Evolutionary conservation across 2,888 invertebrate species (phyloP), one percentile per base, ranked within the genome.

Genomic region (Pachycephus smyrnensis): DNA sequence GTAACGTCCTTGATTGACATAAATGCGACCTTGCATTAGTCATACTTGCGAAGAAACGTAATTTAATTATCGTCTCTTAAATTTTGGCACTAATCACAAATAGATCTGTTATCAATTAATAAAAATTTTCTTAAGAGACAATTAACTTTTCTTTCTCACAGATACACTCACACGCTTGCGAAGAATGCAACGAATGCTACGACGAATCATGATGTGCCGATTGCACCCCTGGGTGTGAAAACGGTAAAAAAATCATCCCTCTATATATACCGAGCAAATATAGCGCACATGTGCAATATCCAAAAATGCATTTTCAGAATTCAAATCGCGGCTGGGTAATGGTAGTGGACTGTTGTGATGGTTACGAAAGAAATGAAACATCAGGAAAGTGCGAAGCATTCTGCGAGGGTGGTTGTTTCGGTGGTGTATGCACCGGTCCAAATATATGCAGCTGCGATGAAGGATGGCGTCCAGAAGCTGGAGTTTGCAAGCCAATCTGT

Each of bases 361-460:
- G 96, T 30, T 96, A 95, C 90, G 92, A 93, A 80, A 93, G 94
- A 15, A 94, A 95, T 89, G 92, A 92, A 55, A 82, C 79, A 0
- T 85, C 83, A 84, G 93, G 92, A 4, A 92, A 93, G 76, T 95
- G 95, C 87, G 93, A 94, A 73, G 94, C 95, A 0, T 92, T 93
- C 30, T 96, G 96, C 86, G 93, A 94, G 4, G 92, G 92, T 35
- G 94, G 94, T 12, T 96, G 96, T 84, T 89, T 94, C 76, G 96
- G 96, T 84, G 96, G 95, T 31, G 92, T 93, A 37, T 96, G 96
- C 88, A 93, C 93, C 0, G 94, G 94, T 0, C 95, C 95, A 0
- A 94, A 94, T 35, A 92, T 93, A 0, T 96, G 96, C 92, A 92
- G 92, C 11, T 95, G 95, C 89, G 93, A 93, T 85, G 92, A 93